Evolutionary conservation across 2,888 invertebrate species (phyloP), one percentile per base, ranked within the genome.

Genomic region (Hydrotaea cyrtoneurina): DNA sequence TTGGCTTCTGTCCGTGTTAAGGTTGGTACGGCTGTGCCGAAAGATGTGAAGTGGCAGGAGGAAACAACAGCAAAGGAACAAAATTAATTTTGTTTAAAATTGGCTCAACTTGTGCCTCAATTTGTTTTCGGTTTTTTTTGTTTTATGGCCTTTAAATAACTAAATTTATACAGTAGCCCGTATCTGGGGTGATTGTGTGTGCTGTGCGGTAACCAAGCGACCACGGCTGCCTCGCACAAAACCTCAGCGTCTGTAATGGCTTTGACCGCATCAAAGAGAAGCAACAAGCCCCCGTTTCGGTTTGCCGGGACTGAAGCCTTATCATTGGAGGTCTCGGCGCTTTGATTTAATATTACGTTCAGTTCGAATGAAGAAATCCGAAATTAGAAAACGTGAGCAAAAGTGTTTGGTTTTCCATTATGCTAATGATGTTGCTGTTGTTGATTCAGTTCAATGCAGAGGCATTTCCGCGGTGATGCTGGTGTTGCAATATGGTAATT

Each of bases 351-450:
- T 80, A 76, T 66, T 73, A 21, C 62, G 66, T 46, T 53, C 81
- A 53, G 17, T 4, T 23, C n/a, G 46, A n/a, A 17, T 13, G 57
- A 19, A 72, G 71, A 55, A 76, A 73, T 13, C 39, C 17, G 69
- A 79, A 82, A 82, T 85, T 85, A 82, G 79, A 79, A 82, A 85
- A 85, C 85, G 85, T 85, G 85, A 85, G 66, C 73, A 74, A 79
- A 79, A 80, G 85, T 85, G 85, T 85, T 79, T 81, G 85, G 79
- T 81, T 85, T 78, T 79, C 62, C 77, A 82, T 85, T 85, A 85
- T 82, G 79, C 77, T 85, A 81, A 85, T 82, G 76, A 84, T 75
- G 76, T 79, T 79, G 76, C 43, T 36, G 26, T 64, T 17, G 66
- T 64, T 17, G 66, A 43, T 19, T 39, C 39, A 66, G 36, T 2